phyloP scores from a whole-genome alignment of 2,113 vertebrate genomes.

The Lates calcarifer region DNA sequence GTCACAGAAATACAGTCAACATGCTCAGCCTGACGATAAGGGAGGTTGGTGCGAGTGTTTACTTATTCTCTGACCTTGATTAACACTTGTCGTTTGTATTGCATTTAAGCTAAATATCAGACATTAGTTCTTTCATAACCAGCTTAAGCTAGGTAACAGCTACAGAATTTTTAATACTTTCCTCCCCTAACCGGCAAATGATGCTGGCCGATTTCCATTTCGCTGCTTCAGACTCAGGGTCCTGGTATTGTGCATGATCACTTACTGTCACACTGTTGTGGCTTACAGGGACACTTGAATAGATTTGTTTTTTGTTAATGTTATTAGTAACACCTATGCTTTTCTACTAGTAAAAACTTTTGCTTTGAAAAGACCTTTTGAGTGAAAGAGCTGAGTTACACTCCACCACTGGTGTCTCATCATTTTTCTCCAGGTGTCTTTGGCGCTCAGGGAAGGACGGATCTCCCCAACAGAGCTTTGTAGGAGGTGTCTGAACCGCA shows the following conservation, averaged over 20 bases:
- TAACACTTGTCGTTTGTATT: not conserved
- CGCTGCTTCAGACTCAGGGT: not conserved
- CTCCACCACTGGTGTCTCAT: not conserved
- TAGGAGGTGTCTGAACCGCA: constrained; percentile 88
- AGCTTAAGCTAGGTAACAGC: not conserved
- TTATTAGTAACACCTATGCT: not conserved
- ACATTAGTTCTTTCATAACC: not conserved
- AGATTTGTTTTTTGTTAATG: too few species aligned
- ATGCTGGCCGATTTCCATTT: not conserved
- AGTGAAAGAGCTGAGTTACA: not conserved
- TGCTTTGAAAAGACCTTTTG: not conserved
- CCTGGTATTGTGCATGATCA: not conserved
- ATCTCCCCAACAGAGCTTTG: constrained; percentile 92
- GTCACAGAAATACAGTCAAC: not conserved
- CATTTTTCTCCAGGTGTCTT: constrained; percentile 84
- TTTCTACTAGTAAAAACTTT: not conserved
- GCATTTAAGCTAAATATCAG: too few species aligned
- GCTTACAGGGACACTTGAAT: not conserved
- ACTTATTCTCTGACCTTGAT: rapidly evolving
- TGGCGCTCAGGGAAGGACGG: constrained; percentile 88
- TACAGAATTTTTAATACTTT: not conserved
- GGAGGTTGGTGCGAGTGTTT: constrained; percentile 85
- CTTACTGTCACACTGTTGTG: too few species aligned
- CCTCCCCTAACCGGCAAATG: not conserved
- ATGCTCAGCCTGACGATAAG: constrained; percentile 88